phyloP scores from a whole-genome alignment of 37 sponge, comb jelly and placozoan genomes.

The Ianthella basta region DNA sequence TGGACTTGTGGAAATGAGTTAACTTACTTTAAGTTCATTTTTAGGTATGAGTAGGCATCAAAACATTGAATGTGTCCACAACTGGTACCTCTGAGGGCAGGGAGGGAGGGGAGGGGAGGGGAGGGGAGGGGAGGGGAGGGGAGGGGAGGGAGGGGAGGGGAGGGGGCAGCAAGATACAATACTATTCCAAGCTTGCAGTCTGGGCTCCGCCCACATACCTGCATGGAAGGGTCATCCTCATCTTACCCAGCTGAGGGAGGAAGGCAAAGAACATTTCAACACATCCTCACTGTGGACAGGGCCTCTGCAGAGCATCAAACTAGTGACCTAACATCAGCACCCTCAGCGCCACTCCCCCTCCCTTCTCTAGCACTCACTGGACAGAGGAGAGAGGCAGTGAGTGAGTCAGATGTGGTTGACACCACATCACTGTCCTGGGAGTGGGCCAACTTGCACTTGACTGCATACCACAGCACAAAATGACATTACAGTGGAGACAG shows the following conservation, averaged over 20 bases:
- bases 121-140: no score
- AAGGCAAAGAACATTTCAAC: neutral
- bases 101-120: no score
- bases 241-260: neutral
- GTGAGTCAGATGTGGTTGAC: neutral
- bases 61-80: slow-evolving; percentile 60
- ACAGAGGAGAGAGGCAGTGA: neutral
- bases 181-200: no score
- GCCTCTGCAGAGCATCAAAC: no score
- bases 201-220: neutral
- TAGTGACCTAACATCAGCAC: no score
- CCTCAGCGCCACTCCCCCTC: no score
- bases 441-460: neutral
- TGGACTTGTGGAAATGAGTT: no score
- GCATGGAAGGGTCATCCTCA: neutral
- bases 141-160: no score
- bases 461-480: no score
- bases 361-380: neutral
- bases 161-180: no score
- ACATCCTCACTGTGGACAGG: neutral
- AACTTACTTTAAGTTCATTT: slow-evolving; percentile 42
- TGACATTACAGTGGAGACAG: no score
- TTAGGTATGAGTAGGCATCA: slow-evolving; percentile 45
- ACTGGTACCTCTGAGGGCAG: slow-evolving; percentile 22
- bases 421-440: neutral